Base-by-base conservation (phyloP, 2,113 vertebrate species). In the Elephas maximus region DNA sequence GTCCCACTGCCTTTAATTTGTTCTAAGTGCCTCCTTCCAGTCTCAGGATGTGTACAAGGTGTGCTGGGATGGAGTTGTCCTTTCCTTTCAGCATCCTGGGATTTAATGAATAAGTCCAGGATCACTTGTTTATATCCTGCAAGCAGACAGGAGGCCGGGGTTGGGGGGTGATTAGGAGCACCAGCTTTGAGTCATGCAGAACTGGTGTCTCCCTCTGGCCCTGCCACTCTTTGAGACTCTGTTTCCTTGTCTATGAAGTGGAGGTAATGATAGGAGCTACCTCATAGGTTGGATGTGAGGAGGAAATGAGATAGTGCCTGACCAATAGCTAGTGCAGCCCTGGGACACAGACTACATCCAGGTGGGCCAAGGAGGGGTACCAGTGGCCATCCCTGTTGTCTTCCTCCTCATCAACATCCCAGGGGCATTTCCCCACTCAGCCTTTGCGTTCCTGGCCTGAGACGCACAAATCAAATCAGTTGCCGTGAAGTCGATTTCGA, bases 31-130 rank as follows among this genome's bases (percentile, higher is more conserved):
- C 28, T 86, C 60, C 63, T 94, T 63, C 67, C 37, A 8, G 5
- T 84, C 94, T 90, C 81, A 95, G 74, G 48, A 79, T 84, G 21
- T 76, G 33, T 79, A 51, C 30, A 85, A 83, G 71, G 20, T 17
- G 15, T 87, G 45, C 69, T 67, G 24, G 84, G 90, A 95, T 20
- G 20, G 90, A 74, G 44, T 14, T 62, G 21, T 65, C 44, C 51
- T 93, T 90, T 90, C 6, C 8, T 85, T 95, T 91, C 87, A 71
- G 77, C 28, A 90, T 88, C 51, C 33, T 7, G 9, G 14, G 57
- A 88, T 65, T 84, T 90, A 83, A 44, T 78, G 37, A 95, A 21
- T 90, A 95, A 62, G 82, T n/a, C 45, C 28, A 77, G 67, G 65
- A 48, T 82, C 18, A 91, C 24, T 53, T 92, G 85, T 30, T 73